Percentiles rank a stretch among this genome's conserved stretches.
phyloP scores from a whole-genome alignment of 2,113 vertebrate species.

The Mus musculus region DNA sequence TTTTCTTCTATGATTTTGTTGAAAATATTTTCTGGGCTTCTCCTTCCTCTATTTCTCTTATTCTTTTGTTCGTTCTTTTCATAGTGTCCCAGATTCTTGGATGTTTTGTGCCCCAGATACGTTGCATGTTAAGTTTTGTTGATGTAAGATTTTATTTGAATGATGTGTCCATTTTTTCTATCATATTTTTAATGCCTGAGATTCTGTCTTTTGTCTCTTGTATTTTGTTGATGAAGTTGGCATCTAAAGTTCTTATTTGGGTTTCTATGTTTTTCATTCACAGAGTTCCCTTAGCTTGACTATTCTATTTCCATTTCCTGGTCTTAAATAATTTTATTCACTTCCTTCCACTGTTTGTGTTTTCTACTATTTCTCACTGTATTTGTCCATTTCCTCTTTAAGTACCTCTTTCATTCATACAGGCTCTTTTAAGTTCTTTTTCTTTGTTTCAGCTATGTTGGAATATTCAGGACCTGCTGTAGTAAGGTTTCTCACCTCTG shows the following conservation, averaged over 20 bases:
- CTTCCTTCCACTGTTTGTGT: background rate
- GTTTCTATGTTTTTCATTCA: background rate
- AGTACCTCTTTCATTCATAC: background rate
- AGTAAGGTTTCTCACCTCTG: background rate
- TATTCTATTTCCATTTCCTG: background rate
- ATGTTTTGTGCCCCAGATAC: background rate
- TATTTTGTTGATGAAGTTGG: background rate
- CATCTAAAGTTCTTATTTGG: background rate
- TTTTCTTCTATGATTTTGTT: background rate
- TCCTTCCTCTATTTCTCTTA: background rate
- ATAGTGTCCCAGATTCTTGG: background rate
- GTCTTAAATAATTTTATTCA: background rate
- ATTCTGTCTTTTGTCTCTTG: background rate
- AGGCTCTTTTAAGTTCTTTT: background rate
- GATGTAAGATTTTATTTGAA: background rate
- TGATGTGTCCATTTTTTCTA: background rate
- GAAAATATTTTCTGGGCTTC: background rate
- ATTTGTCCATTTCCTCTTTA: background rate
- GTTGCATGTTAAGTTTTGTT: background rate
- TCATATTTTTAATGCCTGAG: background rate
- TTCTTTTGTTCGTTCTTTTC: background rate
- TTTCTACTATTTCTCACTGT: background rate
- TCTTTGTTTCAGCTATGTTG: background rate
- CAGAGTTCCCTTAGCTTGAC: background rate
- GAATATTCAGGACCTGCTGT: background rate